Evolutionary conservation across 2,113 vertebrate genomes (phyloP).

Genomic region (Euleptes europaea): DNA sequence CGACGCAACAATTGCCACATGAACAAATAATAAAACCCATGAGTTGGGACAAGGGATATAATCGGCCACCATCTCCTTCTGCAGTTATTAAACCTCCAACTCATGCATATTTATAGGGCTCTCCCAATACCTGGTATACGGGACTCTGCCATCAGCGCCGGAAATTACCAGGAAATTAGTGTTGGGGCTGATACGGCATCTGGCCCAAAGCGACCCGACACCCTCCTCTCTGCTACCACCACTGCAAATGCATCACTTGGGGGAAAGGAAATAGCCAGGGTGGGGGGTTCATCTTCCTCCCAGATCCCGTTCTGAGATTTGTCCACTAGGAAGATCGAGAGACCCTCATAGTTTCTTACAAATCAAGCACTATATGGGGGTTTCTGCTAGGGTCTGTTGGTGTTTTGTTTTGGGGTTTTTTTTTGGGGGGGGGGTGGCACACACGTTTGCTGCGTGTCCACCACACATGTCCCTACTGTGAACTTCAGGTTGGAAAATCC

Average conservation of each 20-base stretch:
- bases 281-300: not conserved
- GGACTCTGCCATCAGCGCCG: not conserved
- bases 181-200: not conserved
- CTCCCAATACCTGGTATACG: not conserved
- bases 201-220: not conserved
- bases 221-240: slow-evolving; percentile 28
- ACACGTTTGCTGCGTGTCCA: not conserved
- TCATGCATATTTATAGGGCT: slow-evolving; percentile 45
- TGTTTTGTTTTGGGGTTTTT: no score
- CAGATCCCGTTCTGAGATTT: slow-evolving; percentile 5
- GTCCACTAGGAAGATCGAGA: not conserved
- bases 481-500: no score
- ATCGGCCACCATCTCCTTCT: not conserved
- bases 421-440: not conserved
- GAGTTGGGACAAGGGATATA: not conserved
- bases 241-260: slow-evolving; percentile 36
- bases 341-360: not conserved
- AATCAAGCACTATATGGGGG: not conserved
- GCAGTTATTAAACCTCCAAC: not conserved
- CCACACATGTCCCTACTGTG: not conserved
- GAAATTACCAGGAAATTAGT: not conserved
- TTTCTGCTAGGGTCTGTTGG: not conserved
- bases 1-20: not conserved
- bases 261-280: slow-evolving; percentile 22
- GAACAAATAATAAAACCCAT: slow-evolving; percentile 7